A percentile compares a stretch with the other conserved stretches of the same genome.
Evolutionary conservation across 2,888 invertebrate genomes (phyloP).

Genomic region (Ectropis crepuscularia): DNA sequence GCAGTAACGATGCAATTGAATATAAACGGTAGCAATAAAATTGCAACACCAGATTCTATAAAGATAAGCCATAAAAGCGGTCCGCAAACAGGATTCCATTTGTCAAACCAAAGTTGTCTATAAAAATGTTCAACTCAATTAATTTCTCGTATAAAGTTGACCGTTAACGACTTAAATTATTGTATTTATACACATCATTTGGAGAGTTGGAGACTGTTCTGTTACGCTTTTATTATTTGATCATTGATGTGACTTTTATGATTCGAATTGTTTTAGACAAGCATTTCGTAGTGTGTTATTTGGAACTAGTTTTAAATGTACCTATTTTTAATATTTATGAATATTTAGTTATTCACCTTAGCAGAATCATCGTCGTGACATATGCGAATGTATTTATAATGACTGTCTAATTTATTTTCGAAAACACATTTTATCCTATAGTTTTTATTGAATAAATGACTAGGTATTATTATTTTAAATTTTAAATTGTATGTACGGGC

Average conservation of each 20-base stretch:
- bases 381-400: too few species aligned
- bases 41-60: constrained; percentile 18
- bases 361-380: too few species aligned
- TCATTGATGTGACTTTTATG: constrained; percentile 45
- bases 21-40: constrained; percentile 18
- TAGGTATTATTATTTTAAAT: too few species aligned
- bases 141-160: constrained; percentile 50
- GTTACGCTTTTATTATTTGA: constrained; percentile 37
- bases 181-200: constrained; percentile 58
- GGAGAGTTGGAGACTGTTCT: constrained; percentile 42
- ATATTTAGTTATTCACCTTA: too few species aligned
- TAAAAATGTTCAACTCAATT: constrained; percentile 54
- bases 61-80: constrained; percentile 26
- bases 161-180: constrained; percentile 54
- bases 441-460: too few species aligned
- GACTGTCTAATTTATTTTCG: too few species aligned
- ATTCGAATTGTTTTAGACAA: constrained; percentile 15
- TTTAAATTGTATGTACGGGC: too few species aligned
- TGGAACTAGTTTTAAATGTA: constrained; percentile 5
- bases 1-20: constrained; percentile 19
- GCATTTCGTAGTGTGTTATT: constrained; percentile 10
- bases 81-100: constrained; percentile 19
- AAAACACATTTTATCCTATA: too few species aligned
- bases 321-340: too few species aligned
- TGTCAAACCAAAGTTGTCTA: constrained; percentile 26